Base-by-base conservation (phyloP, 92 coral and sea anemone species). In the Epizoanthus ramosus region DNA sequence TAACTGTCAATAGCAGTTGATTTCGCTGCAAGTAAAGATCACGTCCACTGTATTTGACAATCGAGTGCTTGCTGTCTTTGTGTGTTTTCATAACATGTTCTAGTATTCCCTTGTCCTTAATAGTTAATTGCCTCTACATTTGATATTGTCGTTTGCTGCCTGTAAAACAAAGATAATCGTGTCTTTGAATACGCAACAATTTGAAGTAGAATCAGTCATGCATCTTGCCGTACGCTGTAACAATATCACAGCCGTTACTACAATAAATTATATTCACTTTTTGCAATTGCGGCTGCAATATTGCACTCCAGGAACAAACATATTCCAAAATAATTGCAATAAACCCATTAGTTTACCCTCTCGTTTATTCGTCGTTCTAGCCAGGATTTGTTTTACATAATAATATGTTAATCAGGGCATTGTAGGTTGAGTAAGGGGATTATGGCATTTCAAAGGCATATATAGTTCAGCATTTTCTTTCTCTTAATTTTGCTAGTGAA, bases 401-500 rank as follows among this genome's bases (percentile, higher is more conserved):
- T 58, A 28, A 59, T 77, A 77, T 77, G 82, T 19, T 57, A 77
- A 77, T 77, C 41, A 14, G 24, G 69, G 56, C 8, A 37, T 77
- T 75, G 50, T 60, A 13, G 14, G 71, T 6, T 60, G n/a, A 43
- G n/a, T 41, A 1, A 24, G 47, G 31, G 39, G 68, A 23, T 77
- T 77, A 43, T 8, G 14, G 8, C 12, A 47, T 47, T 33, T 23
- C 6, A 33, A 18, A 13, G 28, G 71, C 2, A 66, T n/a, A 67
- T 65, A 8, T 8, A 12, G 13, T 13, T 17, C 31, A 28, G 31
- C 31, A 28, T 58, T 59, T 58, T 19, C 56, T 58, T 59, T 60
- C 43, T 61, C 63, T 61, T 21, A 63, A 61, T 77, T 59, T 77
- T 69, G 8, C 18, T 59, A 50, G 63, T 41, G 57, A 24, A 16